Conservation (phyloP, 64 coral and sea anemone species). For the Actinia tenebrosa region DNA sequence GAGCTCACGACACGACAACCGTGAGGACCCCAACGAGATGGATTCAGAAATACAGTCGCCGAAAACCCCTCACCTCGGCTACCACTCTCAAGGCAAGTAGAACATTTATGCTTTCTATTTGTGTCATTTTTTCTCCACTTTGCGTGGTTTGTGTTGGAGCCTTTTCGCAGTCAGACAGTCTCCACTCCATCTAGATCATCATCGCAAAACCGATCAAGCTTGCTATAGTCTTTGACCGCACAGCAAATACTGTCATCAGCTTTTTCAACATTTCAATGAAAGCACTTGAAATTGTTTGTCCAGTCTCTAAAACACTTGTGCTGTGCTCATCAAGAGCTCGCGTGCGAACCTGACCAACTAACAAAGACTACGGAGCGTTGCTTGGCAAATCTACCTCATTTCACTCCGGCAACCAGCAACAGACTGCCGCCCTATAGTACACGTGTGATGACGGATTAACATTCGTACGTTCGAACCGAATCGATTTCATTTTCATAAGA, state of each 20-base stretch:
- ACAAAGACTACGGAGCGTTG: conserved; percentile 11
- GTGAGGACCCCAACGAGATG: conserved; percentile 45
- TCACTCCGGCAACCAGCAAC: conserved; percentile 5
- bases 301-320: conserved; percentile 50
- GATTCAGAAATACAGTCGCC: conserved; percentile 38
- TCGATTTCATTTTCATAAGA: background rate
- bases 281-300: conserved; percentile 45
- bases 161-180: conserved; percentile 19
- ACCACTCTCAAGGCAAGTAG: conserved; percentile 66
- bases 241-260: conserved; percentile 19
- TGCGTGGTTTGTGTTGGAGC: background rate
- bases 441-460: background rate
- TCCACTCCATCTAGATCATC: background rate
- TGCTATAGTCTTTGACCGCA: background rate
- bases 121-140: background rate
- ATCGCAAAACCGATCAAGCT: background rate
- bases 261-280: conserved; percentile 46
- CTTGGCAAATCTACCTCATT: conserved; percentile 6
- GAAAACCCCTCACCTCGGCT: conserved; percentile 63
- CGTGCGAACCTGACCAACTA: background rate
- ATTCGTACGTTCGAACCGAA: background rate
- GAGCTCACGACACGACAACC: conserved; percentile 45
- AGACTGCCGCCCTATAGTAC: background rate
- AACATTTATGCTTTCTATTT: background rate
- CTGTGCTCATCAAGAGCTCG: conserved; percentile 3